Evolutionary conservation across 1,140 invertebrate species (phyloP).

Genomic region (Pseudomyrmex pallidus): DNA sequence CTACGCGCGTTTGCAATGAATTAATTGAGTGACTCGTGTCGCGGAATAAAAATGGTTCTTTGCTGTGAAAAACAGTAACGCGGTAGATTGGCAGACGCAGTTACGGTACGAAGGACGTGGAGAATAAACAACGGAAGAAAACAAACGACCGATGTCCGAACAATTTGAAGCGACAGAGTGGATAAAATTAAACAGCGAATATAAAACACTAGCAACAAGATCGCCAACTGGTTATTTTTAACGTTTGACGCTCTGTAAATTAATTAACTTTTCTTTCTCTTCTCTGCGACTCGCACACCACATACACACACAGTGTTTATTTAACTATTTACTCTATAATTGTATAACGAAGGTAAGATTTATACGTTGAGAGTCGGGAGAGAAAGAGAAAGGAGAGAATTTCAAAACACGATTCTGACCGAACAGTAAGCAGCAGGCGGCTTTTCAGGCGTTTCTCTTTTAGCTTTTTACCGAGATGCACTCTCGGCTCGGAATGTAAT

Average conservation of each 20-base stretch:
- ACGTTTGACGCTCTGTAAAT: constrained; percentile 1
- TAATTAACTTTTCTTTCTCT: constrained; percentile 6
- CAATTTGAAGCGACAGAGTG: constrained; percentile 13
- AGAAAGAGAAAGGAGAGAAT: too few relatives aligned
- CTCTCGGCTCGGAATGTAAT: constrained; percentile 70
- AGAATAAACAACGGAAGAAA: not conserved
- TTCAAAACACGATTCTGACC: constrained; percentile 12
- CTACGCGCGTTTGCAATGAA: constrained; percentile 1
- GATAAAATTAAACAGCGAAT: too few relatives aligned
- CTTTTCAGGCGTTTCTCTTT: constrained; percentile 59
- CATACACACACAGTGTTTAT: not conserved
- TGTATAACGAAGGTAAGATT: not conserved
- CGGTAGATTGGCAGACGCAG: not conserved
- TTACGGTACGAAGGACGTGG: not conserved
- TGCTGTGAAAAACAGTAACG: not conserved
- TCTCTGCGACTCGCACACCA: too few relatives aligned
- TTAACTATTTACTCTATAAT: not conserved
- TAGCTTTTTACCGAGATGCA: constrained; percentile 60
- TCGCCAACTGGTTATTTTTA: not conserved
- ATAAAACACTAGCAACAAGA: too few relatives aligned
- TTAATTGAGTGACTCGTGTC: constrained; percentile 30
- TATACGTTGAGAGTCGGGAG: too few relatives aligned
- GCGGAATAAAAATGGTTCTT: not conserved
- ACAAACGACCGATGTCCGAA: not conserved
- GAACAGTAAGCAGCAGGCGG: constrained; percentile 33